Conservation (phyloP, 2,797 vertebrate genomes). For the Bryconaethiops microstoma region DNA sequence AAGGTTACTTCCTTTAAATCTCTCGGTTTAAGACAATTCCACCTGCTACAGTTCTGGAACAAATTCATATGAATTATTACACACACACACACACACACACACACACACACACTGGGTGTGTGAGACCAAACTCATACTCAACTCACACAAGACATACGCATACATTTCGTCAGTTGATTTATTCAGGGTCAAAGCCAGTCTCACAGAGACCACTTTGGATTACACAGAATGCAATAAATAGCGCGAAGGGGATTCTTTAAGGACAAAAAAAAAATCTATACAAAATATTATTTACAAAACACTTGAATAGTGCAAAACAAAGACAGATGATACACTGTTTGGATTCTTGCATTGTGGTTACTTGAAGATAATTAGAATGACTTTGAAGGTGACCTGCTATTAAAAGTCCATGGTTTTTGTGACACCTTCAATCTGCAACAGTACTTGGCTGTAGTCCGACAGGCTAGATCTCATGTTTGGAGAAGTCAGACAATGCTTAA, state of each 20-base stretch:
- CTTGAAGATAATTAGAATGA: slow-evolving; percentile 57
- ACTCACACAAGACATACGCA: neutral
- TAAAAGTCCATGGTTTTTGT: slow-evolving; percentile 33
- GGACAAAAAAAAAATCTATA: slow-evolving; percentile 72
- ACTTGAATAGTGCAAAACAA: slow-evolving; percentile 79
- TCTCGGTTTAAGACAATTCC: too few relatives aligned
- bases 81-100: too few relatives aligned
- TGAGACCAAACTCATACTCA: too few relatives aligned
- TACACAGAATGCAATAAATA: slow-evolving; percentile 83
- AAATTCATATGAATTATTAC: too few relatives aligned
- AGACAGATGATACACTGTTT: slow-evolving; percentile 66
- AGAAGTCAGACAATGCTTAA: neutral
- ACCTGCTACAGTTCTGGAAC: too few relatives aligned
- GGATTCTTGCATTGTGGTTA: slow-evolving; percentile 65
- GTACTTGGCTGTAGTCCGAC: neutral
- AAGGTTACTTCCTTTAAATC: too few relatives aligned
- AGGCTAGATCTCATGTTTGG: neutral
- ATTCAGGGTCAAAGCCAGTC: slow-evolving; percentile 78
- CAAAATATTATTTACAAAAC: slow-evolving; percentile 79
- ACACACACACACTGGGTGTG: too few relatives aligned
- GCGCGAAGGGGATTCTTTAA: slow-evolving; percentile 70
- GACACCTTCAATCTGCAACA: slow-evolving; percentile 27
- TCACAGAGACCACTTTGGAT: slow-evolving; percentile 83
- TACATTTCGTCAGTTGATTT: slow-evolving; percentile 72
- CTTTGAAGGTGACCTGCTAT: slow-evolving; percentile 57